These are phyloP conservation scores for Cariama cristata DNA, from an alignment of 2,113 vertebrate genomes.

Conservation along the genomic window DNA sequence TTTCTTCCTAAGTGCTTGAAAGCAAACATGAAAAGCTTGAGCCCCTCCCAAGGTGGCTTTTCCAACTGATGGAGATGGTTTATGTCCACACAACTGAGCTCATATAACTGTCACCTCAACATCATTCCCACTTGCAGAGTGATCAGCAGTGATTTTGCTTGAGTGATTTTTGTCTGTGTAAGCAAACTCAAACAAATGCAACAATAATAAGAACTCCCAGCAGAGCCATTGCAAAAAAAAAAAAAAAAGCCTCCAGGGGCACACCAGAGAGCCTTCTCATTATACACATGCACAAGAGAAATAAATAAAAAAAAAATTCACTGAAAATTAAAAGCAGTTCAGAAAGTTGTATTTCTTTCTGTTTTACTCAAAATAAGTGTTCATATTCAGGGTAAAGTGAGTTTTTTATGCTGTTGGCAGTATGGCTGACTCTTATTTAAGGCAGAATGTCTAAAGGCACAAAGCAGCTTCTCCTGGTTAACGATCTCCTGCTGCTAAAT, in stretches of 20 bases:
- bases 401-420: not conserved
- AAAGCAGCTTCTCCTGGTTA: constrained; percentile 48
- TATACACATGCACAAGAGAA: not conserved
- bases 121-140: constrained; percentile 1
- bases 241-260: not conserved
- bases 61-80: not conserved
- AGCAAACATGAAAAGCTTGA: not conserved
- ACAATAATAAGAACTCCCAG: constrained; percentile 31
- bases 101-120: not conserved
- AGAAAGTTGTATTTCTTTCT: not conserved
- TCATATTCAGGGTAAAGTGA: not conserved
- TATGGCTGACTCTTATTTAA: constrained; percentile 64
- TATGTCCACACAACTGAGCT: not conserved
- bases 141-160: constrained; percentile 36
- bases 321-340: not conserved
- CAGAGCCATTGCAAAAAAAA: not conserved
- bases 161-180: constrained; percentile 52
- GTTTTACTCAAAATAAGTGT: not conserved
- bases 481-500: constrained; percentile 57
- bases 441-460: constrained; percentile 46
- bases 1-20: constrained; percentile 6
- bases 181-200: constrained; percentile 50
- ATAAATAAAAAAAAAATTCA: not conserved
- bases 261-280: not conserved
- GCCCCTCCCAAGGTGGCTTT: not conserved